phyloP scores from a whole-genome alignment of 2,113 vertebrate genomes.

The Cebidichthys violaceus region DNA sequence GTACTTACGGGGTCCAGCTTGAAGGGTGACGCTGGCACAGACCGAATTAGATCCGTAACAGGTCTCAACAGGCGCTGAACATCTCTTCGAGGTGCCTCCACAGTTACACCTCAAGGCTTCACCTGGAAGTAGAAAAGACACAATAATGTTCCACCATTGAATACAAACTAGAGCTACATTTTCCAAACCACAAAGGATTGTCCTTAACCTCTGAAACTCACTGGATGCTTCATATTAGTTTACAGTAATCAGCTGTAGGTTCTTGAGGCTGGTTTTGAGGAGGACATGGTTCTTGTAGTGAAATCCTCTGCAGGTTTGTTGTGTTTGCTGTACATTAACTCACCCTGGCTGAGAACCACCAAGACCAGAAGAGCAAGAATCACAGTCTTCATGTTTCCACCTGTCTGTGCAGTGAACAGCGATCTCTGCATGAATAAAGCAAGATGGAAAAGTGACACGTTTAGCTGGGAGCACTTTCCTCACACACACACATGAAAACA shows the following conservation, averaged over 20 bases:
- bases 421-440: not conserved
- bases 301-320: not conserved
- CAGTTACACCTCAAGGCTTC: conserved; percentile 43
- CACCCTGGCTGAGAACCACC: conserved; percentile 48
- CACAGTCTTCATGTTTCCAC: conserved; percentile 47
- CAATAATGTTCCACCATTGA: not conserved
- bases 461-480: not conserved
- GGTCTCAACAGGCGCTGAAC: not conserved
- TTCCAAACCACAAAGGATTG: not conserved
- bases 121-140: conserved; percentile 18
- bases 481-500: not conserved
- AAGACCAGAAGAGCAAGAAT: conserved; percentile 26
- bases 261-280: not conserved
- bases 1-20: not conserved
- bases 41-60: accelerated
- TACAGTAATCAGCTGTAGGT: not conserved
- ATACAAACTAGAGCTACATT: not conserved
- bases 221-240: not conserved
- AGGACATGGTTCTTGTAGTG: not conserved
- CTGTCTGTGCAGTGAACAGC: not conserved
- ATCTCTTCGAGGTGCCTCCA: not conserved
- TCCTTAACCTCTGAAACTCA: not conserved
- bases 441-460: not conserved
- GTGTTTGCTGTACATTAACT: not conserved
- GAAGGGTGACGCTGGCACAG: not conserved